Base-by-base conservation (phyloP, 2,113 vertebrate species). In the Eurystomus gularis region DNA sequence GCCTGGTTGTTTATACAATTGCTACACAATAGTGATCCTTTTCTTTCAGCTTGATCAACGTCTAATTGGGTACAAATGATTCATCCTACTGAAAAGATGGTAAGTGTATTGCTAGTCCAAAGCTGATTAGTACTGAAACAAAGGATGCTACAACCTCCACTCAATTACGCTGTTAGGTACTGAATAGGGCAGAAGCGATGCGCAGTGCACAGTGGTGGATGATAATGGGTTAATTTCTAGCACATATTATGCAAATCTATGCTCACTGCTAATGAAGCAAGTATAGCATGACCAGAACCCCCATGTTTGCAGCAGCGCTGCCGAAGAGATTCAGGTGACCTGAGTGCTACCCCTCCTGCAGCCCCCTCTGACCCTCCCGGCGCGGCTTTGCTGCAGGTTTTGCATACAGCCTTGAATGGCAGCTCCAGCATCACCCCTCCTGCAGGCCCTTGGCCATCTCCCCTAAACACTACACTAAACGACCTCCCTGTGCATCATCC, bases 391-490 rank as follows among this genome's bases (percentile, higher is more conserved):
- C 71, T 28, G 37, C 37, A 29, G 55, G 57, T 20, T 88, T 7
- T 13, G n/a, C 37, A 26, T 0, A 7, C 0, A 44, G 48, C 25
- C 49, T 5, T 2, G 7, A 11, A 10, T 2, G 23, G 46, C 55
- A 42, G 70, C 2, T 57, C 52, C 48, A 4, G 10, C 64, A 35
- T 0, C 33, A 11, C 1, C 24, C 9, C 42, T 48, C 13, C 58
- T 4, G 52, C 58, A 21, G 62, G 71, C 57, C n/a, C 46, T 2
- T 62, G 0, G 40, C 57, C 19, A 28, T 0, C 17, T 25, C n/a
- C 48, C 8, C 35, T 0, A 10, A 5, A 18, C 28, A 5, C 19
- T 5, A 3, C 42, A 5, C 12, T 3, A 0, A n/a, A 10, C 2
- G 5, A 23, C 17, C 33, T n/a, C 14, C n/a, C 29, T 8, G 25